phyloP scores from a whole-genome alignment of 2,113 vertebrate genomes.

The Podarcis muralis region DNA sequence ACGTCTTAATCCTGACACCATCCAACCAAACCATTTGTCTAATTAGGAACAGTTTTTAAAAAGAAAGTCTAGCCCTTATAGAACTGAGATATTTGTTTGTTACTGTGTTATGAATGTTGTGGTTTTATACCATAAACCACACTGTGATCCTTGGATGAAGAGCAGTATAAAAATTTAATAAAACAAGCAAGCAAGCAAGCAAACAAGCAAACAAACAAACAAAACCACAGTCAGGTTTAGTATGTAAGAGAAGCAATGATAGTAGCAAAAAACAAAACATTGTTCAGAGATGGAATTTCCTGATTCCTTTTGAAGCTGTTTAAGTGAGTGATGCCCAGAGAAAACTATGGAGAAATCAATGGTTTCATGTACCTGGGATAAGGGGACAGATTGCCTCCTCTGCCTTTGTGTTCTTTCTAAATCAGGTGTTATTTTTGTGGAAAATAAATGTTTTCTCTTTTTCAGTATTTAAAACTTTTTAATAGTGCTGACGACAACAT shows the following conservation, averaged over 20 bases:
- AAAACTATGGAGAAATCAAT: neutral
- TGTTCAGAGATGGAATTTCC: neutral
- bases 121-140: too few species aligned
- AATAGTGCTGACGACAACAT: too few species aligned
- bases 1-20: neutral
- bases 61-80: neutral
- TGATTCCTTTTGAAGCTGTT: neutral
- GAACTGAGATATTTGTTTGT: neutral
- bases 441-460: too few species aligned
- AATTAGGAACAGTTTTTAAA: neutral
- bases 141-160: too few species aligned
- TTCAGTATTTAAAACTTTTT: too few species aligned
- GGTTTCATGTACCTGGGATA: neutral
- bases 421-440: neutral
- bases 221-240: neutral
- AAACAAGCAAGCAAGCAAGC: too few species aligned
- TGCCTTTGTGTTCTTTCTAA: neutral
- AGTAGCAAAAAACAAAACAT: too few species aligned
- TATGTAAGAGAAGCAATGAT: neutral
- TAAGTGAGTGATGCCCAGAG: neutral
- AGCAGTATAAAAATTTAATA: too few species aligned
- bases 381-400: neutral
- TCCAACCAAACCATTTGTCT: neutral
- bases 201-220: too few species aligned
- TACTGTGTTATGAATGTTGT: too few species aligned